phyloP scores from a whole-genome alignment of 2,797 vertebrate species.

The Bradypus variegatus region DNA sequence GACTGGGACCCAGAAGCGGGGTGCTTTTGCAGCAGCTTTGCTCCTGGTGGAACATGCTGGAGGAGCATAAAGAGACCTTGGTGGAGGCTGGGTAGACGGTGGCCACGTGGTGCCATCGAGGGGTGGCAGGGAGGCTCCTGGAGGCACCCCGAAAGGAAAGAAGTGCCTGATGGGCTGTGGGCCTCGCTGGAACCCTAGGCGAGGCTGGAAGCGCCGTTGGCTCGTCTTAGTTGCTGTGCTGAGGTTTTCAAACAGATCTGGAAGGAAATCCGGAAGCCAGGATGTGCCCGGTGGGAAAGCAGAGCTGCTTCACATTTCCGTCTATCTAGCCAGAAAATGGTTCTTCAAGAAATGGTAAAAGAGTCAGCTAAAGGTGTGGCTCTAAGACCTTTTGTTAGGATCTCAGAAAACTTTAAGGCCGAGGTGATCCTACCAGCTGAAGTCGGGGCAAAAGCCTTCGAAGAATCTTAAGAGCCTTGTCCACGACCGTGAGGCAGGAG shows the following conservation, averaged over 20 bases:
- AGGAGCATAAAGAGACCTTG: not conserved
- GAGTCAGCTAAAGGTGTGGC: no score
- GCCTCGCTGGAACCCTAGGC: no score
- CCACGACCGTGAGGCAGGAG: no score
- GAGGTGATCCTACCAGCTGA: not conserved
- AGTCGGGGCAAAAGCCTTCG: no score
- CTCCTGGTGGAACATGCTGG: not conserved
- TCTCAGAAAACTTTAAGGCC: not conserved
- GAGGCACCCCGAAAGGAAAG: no score
- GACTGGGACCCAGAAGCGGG: not conserved
- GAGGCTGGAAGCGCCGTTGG: no score
- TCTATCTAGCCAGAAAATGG: not conserved
- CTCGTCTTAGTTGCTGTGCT: no score
- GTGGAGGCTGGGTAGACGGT: no score
- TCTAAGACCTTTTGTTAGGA: not conserved
- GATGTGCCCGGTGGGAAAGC: not conserved
- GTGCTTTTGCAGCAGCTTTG: not conserved
- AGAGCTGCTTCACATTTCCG: accelerated
- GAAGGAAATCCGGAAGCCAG: not conserved
- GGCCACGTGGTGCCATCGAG: no score
- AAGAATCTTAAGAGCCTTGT: not conserved
- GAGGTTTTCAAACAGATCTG: not conserved
- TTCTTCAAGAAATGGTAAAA: not conserved
- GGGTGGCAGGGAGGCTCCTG: no score
- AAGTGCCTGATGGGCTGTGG: no score